A percentile compares a stretch with the other conserved stretches of the same genome.
Evolutionary conservation across 2,113 vertebrate species (phyloP).

Genomic region (Sphaerodactylus townsendi): DNA sequence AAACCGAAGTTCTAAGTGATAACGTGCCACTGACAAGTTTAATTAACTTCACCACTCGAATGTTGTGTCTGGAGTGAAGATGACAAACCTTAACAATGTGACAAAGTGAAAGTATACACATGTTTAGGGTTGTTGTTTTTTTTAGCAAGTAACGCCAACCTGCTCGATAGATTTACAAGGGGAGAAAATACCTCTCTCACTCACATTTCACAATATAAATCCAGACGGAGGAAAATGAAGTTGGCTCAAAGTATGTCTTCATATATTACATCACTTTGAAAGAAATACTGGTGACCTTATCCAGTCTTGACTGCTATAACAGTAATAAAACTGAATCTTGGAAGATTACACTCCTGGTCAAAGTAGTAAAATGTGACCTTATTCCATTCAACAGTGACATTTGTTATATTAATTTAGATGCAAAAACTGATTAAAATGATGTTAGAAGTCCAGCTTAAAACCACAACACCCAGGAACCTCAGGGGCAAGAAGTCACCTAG

Average conservation of each 20-base stretch:
- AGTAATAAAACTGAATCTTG: slow-evolving; percentile 79
- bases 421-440: slow-evolving; percentile 76
- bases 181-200: slow-evolving; percentile 58
- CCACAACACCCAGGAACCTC: slow-evolving; percentile 55
- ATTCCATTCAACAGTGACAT: slow-evolving; percentile 76
- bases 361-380: slow-evolving; percentile 83
- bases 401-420: slow-evolving; percentile 80
- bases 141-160: slow-evolving; percentile 43
- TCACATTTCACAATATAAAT: slow-evolving; percentile 63
- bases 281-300: slow-evolving; percentile 82
- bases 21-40: slow-evolving; percentile 18
- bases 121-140: slow-evolving; percentile 47
- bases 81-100: slow-evolving; percentile 41
- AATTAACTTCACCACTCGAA: slow-evolving; percentile 28
- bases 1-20: background rate
- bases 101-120: slow-evolving; percentile 23
- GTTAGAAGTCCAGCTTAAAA: slow-evolving; percentile 63
- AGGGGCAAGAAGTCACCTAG: slow-evolving; percentile 44
- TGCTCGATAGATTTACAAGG: slow-evolving; percentile 34
- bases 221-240: slow-evolving; percentile 63
- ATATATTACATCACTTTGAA: slow-evolving; percentile 72
- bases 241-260: slow-evolving; percentile 68
- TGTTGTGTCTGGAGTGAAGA: slow-evolving; percentile 41
- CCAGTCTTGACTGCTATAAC: slow-evolving; percentile 72
- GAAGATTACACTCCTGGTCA: slow-evolving; percentile 79